Conservation (phyloP, 2,113 vertebrate genomes). For the Aythya baeri region DNA sequence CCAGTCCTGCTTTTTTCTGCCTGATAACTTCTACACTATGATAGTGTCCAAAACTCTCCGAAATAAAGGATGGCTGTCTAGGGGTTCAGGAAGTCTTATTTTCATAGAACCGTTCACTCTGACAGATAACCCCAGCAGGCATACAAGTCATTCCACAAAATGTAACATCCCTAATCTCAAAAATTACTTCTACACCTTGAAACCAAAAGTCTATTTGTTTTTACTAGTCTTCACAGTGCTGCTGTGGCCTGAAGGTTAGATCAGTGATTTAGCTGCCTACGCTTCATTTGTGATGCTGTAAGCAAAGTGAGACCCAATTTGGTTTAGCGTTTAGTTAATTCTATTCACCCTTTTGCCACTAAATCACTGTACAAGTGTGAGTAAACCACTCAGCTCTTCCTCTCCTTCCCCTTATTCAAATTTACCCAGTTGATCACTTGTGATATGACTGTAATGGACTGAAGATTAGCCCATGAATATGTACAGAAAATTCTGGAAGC, state of each 20-base stretch:
- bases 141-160: neutral
- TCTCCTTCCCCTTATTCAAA: constrained; percentile 55
- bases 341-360: constrained; percentile 11
- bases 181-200: neutral
- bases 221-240: neutral
- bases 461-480: neutral
- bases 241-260: neutral
- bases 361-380: neutral
- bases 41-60: constrained; percentile 31
- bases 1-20: neutral
- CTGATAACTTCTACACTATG: constrained; percentile 34
- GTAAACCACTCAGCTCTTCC: constrained; percentile 27
- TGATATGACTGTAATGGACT: neutral
- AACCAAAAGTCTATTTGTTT: neutral
- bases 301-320: neutral
- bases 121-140: neutral
- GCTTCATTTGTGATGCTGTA: neutral
- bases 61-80: constrained; percentile 49
- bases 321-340: neutral
- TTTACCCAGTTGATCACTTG: neutral
- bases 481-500: constrained; percentile 39
- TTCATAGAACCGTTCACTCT: constrained; percentile 3
- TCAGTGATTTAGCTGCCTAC: neutral
- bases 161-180: neutral
- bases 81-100: constrained; percentile 25